Conservation (phyloP, 2,888 invertebrate species). For the Chloroclysta siterata region DNA sequence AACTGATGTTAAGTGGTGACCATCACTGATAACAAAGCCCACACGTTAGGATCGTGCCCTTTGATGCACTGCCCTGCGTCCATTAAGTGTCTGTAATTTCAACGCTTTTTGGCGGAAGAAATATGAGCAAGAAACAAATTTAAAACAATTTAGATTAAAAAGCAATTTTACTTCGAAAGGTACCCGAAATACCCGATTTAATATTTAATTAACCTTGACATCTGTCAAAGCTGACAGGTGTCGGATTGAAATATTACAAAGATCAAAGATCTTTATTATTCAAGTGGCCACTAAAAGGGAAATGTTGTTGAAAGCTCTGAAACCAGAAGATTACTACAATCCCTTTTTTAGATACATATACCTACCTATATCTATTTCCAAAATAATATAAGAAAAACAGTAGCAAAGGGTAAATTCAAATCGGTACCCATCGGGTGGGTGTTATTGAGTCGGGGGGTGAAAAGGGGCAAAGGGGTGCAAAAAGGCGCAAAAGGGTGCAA, state of each 20-base stretch:
- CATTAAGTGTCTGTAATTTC: too few relatives aligned
- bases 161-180: too few relatives aligned
- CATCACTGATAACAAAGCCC: too few relatives aligned
- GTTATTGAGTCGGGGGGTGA: constrained; percentile 33
- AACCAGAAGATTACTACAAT: neutral
- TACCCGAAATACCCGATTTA: too few relatives aligned
- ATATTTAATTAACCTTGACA: too few relatives aligned
- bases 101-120: too few relatives aligned
- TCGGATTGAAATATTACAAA: neutral
- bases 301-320: neutral
- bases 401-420: constrained; percentile 38
- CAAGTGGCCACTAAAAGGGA: neutral
- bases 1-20: too few relatives aligned
- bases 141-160: too few relatives aligned
- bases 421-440: constrained; percentile 33
- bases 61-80: too few relatives aligned
- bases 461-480: constrained; percentile 19
- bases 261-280: neutral
- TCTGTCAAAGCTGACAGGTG: neutral
- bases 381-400: constrained; percentile 36
- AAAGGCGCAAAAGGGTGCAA: constrained; percentile 25
- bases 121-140: too few relatives aligned
- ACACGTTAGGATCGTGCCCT: too few relatives aligned
- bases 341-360: neutral
- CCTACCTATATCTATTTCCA: neutral